Percentiles rank a stretch among this genome's conserved stretches.
phyloP scores from a whole-genome alignment of 2,888 invertebrate genomes.

The Hypercompe scribonia region DNA sequence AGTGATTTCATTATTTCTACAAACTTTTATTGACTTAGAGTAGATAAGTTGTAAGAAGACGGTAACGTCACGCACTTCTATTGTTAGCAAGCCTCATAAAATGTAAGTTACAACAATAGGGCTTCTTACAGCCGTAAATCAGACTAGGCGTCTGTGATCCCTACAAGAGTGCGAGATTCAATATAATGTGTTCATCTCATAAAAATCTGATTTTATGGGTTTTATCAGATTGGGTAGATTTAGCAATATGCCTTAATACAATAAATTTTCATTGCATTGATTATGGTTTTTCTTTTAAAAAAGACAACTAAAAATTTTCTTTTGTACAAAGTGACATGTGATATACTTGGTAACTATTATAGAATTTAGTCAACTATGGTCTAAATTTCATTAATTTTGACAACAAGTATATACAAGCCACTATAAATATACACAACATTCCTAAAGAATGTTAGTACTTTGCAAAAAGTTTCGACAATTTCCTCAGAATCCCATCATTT shows the following conservation, averaged over 20 bases:
- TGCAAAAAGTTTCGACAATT: too few relatives aligned
- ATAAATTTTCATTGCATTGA: too few relatives aligned
- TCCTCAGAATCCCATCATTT: too few relatives aligned
- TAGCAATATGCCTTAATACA: too few relatives aligned
- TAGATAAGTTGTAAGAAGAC: slow-evolving; percentile 37
- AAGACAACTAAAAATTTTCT: too few relatives aligned
- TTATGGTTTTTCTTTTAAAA: too few relatives aligned
- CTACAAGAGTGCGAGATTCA: slow-evolving; percentile 63
- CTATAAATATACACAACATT: too few relatives aligned
- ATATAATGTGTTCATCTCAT: slow-evolving; percentile 64
- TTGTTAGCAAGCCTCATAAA: slow-evolving; percentile 46
- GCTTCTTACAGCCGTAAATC: slow-evolving; percentile 60
- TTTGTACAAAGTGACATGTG: too few relatives aligned
- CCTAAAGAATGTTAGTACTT: too few relatives aligned
- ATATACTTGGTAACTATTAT: too few relatives aligned
- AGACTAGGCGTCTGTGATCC: slow-evolving; percentile 62
- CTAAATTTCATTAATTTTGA: neutral
- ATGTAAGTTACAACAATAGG: slow-evolving; percentile 54
- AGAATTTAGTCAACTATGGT: neutral
- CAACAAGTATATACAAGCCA: too few relatives aligned
- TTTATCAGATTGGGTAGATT: slow-evolving; percentile 41
- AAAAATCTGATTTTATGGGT: slow-evolving; percentile 73
- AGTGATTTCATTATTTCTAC: slow-evolving; percentile 19
- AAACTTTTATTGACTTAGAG: slow-evolving; percentile 33
- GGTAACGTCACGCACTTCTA: slow-evolving; percentile 44